A percentile compares a stretch with the other conserved stretches of the same genome.
phyloP scores from a whole-genome alignment of 2,888 invertebrate species.

The Drosophila anomelani region DNA sequence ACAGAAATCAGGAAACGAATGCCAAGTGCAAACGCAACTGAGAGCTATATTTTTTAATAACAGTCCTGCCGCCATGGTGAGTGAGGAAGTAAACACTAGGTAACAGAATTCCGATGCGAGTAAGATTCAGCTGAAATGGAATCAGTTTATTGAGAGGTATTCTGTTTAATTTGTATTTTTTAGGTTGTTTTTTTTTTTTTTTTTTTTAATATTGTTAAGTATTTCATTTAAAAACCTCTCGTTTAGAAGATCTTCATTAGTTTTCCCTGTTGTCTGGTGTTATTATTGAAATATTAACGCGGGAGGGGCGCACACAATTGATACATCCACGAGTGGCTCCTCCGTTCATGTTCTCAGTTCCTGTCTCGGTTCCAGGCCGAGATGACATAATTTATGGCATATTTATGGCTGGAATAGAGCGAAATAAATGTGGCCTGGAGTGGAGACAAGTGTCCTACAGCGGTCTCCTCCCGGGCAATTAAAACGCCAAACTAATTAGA shows the following conservation, averaged over 20 bases:
- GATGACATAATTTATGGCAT: slow-evolving; percentile 55
- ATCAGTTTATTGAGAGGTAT: not conserved
- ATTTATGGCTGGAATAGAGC: slow-evolving; percentile 16
- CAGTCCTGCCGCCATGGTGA: slow-evolving; percentile 16
- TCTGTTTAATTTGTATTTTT: not conserved
- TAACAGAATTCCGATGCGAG: not conserved
- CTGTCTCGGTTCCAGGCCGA: not conserved
- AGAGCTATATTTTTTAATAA: slow-evolving; percentile 43
- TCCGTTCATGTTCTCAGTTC: not conserved
- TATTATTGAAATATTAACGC: slow-evolving; percentile 54
- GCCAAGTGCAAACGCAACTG: slow-evolving; percentile 20
- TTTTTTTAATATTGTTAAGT: too few species aligned
- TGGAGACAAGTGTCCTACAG: slow-evolving; percentile 40
- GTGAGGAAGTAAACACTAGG: not conserved
- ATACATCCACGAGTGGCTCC: slow-evolving; percentile 1
- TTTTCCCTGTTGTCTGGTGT: not conserved
- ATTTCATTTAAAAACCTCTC: not conserved
- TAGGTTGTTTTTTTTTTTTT: too few species aligned
- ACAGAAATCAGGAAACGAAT: slow-evolving; percentile 5
- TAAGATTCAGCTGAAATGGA: not conserved
- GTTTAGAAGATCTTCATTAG: not conserved
- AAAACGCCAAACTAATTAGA: slow-evolving; percentile 80
- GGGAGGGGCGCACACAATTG: slow-evolving; percentile 35
- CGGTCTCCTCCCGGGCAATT: slow-evolving; percentile 66
- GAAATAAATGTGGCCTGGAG: slow-evolving; percentile 7